Conservation (phyloP, 2,888 invertebrate genomes). For the Teleiodes luculella region DNA sequence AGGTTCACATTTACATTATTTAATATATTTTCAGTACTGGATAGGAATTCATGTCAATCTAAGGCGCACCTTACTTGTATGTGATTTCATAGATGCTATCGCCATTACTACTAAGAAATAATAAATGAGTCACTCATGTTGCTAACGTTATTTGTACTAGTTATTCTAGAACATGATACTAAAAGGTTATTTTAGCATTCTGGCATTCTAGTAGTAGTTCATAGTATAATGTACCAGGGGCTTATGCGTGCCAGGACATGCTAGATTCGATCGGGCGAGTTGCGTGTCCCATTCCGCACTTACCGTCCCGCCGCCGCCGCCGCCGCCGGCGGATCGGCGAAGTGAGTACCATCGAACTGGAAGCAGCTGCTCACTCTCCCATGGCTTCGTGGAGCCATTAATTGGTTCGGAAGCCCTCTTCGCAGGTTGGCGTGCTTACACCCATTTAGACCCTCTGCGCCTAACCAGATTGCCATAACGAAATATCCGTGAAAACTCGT, state of each 20-base stretch:
- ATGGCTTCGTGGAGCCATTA: conserved; percentile 74
- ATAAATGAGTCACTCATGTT: not conserved
- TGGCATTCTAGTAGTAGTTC: not conserved
- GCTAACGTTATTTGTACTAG: not conserved
- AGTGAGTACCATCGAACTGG: conserved; percentile 72
- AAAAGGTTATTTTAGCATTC: not conserved
- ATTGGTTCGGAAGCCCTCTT: conserved; percentile 77
- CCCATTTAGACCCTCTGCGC: conserved; percentile 66
- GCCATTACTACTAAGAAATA: not conserved
- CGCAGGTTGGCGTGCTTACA: conserved; percentile 64
- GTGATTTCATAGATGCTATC: not conserved
- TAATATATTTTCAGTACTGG: too few species aligned
- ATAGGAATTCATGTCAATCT: too few species aligned
- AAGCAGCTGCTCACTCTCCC: conserved; percentile 68
- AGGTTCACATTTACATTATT: too few species aligned
- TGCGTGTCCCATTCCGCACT: conserved; percentile 57
- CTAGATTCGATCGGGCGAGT: conserved; percentile 22
- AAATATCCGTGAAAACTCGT: conserved; percentile 68
- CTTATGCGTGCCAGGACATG: not conserved
- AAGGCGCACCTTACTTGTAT: not conserved
- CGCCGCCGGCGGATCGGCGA: conserved; percentile 55
- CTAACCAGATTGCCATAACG: conserved; percentile 75
- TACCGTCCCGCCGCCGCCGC: conserved; percentile 37
- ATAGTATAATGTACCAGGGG: not conserved
- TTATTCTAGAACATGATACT: too few species aligned